Conservation (phyloP, 2,797 vertebrate genomes). For the Halcyon badia region DNA sequence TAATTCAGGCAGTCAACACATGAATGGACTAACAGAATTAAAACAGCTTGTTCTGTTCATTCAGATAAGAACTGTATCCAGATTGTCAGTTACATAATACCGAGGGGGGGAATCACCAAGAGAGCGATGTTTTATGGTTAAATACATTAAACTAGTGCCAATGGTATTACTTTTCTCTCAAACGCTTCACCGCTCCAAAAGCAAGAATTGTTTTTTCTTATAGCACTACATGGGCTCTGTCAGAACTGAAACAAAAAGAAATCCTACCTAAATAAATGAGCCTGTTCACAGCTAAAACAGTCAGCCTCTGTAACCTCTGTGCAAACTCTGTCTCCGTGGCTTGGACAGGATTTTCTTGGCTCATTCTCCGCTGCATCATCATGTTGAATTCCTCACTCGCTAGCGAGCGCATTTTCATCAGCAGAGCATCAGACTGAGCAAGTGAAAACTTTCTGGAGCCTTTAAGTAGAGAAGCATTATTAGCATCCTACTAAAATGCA, state of each 20-base stretch:
- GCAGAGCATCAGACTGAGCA: slow-evolving; percentile 91
- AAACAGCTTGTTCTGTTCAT: background rate
- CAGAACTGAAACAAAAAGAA: background rate
- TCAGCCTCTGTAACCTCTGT: slow-evolving; percentile 93
- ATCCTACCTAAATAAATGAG: slow-evolving; percentile 91
- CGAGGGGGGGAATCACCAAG: background rate
- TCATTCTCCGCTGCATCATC: slow-evolving; percentile 97
- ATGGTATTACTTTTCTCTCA: background rate
- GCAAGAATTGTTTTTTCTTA: background rate
- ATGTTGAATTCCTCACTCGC: slow-evolving; percentile 94
- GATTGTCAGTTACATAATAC: slow-evolving; percentile 16
- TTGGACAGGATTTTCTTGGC: slow-evolving; percentile 92
- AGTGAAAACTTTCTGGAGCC: slow-evolving; percentile 88
- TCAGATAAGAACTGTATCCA: slow-evolving; percentile 5
- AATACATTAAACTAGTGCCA: background rate
- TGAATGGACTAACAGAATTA: background rate
- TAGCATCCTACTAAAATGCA: background rate
- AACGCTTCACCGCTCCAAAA: background rate
- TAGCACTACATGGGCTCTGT: background rate
- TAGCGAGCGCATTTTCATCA: slow-evolving; percentile 93
- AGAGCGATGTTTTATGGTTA: background rate
- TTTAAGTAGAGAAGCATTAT: slow-evolving; percentile 63
- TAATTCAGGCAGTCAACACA: slow-evolving; percentile 20
- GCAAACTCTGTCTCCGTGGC: slow-evolving; percentile 92
- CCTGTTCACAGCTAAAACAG: slow-evolving; percentile 92